A percentile compares a stretch with the other conserved stretches of the same genome.
Evolutionary conservation across 2,113 vertebrate genomes (phyloP).

Genomic region (Proteles cristata): DNA sequence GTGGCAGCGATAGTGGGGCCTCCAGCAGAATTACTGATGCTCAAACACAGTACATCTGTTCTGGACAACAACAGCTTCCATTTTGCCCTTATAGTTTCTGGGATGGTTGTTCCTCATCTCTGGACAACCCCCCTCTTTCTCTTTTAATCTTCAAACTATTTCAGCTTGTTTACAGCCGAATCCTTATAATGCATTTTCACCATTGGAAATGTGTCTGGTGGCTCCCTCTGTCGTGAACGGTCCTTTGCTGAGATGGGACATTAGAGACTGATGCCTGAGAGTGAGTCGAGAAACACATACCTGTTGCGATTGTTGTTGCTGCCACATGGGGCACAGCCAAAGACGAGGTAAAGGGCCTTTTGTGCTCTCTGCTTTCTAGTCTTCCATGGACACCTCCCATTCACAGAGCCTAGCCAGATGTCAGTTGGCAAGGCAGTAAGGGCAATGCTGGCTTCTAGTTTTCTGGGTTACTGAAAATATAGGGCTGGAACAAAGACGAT

Average conservation of each 20-base stretch:
- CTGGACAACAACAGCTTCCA: not conserved
- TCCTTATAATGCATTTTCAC: not conserved
- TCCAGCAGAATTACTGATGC: not conserved
- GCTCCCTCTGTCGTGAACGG: not conserved
- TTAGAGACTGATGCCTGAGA: not conserved
- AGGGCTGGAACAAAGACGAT: not conserved
- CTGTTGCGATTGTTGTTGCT: not conserved
- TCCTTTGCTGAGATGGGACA: not conserved
- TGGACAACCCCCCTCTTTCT: not conserved
- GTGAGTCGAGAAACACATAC: not conserved
- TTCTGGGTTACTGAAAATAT: not conserved
- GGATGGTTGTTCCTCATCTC: not conserved
- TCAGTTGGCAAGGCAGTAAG: not conserved
- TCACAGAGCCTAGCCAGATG: not conserved
- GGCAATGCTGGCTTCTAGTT: not conserved
- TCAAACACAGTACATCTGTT: not conserved
- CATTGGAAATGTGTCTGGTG: not conserved
- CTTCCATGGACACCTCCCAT: not conserved
- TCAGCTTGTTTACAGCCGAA: not conserved
- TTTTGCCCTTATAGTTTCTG: not conserved
- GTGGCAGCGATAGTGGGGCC: fast-evolving
- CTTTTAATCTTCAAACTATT: not conserved
- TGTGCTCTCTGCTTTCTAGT: not conserved
- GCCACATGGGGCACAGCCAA: not conserved
- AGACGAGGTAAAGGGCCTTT: not conserved